phyloP scores from a whole-genome alignment of 2,113 vertebrate genomes.

The Thalassoma bifasciatum region DNA sequence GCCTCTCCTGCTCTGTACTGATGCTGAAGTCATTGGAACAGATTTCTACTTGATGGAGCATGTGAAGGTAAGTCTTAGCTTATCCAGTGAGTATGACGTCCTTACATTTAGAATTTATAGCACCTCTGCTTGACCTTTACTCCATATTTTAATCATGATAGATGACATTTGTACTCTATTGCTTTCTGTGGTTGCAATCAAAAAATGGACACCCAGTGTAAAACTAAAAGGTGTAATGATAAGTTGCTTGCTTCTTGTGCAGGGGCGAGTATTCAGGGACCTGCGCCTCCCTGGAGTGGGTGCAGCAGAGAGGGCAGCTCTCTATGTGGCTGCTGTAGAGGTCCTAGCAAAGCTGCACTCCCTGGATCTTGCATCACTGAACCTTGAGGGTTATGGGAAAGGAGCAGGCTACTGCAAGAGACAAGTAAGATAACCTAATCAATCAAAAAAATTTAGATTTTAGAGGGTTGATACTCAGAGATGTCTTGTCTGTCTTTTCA shows the following conservation, averaged over 20 bases:
- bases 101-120: not conserved
- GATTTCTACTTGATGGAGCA: slow-evolving; percentile 96
- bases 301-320: slow-evolving; percentile 86
- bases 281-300: slow-evolving; percentile 83
- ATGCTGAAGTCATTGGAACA: slow-evolving; percentile 88
- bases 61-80: slow-evolving; percentile 82
- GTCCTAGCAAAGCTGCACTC: slow-evolving; percentile 89
- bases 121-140: slow-evolving; percentile 5
- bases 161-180: slow-evolving; percentile 2
- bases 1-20: slow-evolving; percentile 88
- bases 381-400: slow-evolving; percentile 86
- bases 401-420: slow-evolving; percentile 90
- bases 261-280: slow-evolving; percentile 94
- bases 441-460: not conserved
- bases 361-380: slow-evolving; percentile 80
- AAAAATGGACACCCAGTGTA: not conserved
- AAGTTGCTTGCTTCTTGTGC: slow-evolving; percentile 1
- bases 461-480: not conserved
- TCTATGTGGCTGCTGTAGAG: slow-evolving; percentile 89
- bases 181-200: not conserved
- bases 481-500: slow-evolving; percentile 53
- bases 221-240: not conserved
- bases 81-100: not conserved
- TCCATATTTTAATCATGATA: not conserved
- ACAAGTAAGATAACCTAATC: slow-evolving; percentile 81